Evolutionary conservation across 2,113 vertebrate genomes (phyloP).

Genomic region (Brevimyrus niger): DNA sequence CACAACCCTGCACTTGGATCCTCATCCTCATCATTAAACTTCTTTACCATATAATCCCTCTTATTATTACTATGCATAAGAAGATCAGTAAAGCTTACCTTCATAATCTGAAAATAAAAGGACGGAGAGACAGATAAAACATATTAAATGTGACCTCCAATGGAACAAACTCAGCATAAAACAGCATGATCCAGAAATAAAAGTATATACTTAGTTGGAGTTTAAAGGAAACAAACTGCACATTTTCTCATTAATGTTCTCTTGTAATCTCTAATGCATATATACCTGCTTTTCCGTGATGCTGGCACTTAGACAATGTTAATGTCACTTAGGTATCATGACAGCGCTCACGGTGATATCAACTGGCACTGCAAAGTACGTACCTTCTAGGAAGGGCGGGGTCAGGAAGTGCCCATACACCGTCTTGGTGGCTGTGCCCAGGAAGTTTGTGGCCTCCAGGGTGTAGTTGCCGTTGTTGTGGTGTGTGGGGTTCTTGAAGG

Average conservation of each 20-base stretch:
- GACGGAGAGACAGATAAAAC: constrained; percentile 14
- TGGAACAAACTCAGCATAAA: neutral
- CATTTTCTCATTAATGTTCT: neutral
- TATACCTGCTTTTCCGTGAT: neutral
- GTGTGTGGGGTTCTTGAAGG: constrained; percentile 88
- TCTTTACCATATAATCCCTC: neutral
- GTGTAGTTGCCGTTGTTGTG: constrained; percentile 98
- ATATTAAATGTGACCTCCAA: neutral
- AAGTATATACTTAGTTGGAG: neutral
- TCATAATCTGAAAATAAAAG: constrained; percentile 36
- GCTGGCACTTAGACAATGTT: neutral
- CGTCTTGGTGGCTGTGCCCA: constrained; percentile 74
- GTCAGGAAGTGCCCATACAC: constrained; percentile 86
- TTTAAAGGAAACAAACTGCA: neutral
- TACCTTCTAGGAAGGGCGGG: constrained; percentile 47
- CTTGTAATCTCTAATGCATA: neutral
- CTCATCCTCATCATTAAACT: neutral
- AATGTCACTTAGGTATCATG: neutral
- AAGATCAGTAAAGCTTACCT: constrained; percentile 33
- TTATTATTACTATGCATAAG: neutral
- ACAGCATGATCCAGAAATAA: neutral
- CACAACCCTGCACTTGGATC: neutral
- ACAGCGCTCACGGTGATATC: neutral
- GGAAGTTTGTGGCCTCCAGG: constrained; percentile 75
- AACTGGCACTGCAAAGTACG: neutral